A percentile compares a stretch with the other conserved stretches of the same genome.
Evolutionary conservation across 1,140 invertebrate species (phyloP).

Genomic region (Bombus impatiens): DNA sequence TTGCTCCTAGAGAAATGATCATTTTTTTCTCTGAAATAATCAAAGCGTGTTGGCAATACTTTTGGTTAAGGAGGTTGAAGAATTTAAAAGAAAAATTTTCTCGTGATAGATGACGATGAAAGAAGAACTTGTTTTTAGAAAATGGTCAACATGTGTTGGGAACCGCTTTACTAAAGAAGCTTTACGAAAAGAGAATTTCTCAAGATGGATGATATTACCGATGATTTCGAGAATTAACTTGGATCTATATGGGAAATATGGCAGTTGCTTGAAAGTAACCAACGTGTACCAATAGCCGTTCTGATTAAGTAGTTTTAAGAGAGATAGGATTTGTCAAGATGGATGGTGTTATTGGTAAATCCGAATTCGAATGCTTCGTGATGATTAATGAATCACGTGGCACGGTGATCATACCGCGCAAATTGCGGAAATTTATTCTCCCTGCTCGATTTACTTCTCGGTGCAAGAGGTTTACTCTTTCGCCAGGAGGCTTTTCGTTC

Average conservation of each 20-base stretch:
- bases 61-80: too few species aligned
- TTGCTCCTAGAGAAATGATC: too few species aligned
- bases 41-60: too few species aligned
- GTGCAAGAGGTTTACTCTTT: slow-evolving; percentile 27
- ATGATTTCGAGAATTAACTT: too few species aligned
- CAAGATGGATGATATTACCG: background rate
- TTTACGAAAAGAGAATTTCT: background rate
- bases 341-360: slow-evolving; percentile 12
- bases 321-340: slow-evolving; percentile 11
- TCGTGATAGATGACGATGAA: too few species aligned
- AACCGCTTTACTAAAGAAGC: too few species aligned
- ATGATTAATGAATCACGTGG: slow-evolving; percentile 26
- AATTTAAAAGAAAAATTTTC: too few species aligned
- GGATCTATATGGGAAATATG: too few species aligned
- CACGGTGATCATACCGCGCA: background rate
- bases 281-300: background rate
- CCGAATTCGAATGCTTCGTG: background rate
- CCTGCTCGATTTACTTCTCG: slow-evolving; percentile 18
- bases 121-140: too few species aligned
- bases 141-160: too few species aligned
- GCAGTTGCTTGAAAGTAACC: background rate
- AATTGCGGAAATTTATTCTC: slow-evolving; percentile 37
- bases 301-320: background rate
- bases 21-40: too few species aligned
- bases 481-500: slow-evolving; percentile 2